phyloP scores from a whole-genome alignment of 2,797 vertebrate species.

The Podargus strigoides region DNA sequence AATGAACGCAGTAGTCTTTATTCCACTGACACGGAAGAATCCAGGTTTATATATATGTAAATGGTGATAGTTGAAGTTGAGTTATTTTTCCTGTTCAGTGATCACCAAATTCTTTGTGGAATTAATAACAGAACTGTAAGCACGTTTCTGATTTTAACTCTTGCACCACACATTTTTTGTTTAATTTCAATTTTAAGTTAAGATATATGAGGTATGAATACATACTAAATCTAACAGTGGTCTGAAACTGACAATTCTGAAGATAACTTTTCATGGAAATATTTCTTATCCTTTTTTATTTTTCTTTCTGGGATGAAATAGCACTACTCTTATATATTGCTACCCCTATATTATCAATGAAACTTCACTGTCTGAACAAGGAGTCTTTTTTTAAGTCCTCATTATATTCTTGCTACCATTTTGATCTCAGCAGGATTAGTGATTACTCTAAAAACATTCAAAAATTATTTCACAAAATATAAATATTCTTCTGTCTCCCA shows the following conservation, averaged over 20 bases:
- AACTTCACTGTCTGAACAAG: background rate
- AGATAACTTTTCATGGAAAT: background rate
- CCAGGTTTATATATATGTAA: background rate
- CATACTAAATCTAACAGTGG: background rate
- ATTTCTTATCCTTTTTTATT: background rate
- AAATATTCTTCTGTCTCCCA: background rate
- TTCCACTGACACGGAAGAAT: background rate
- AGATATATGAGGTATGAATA: background rate
- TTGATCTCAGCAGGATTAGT: background rate
- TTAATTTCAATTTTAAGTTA: background rate
- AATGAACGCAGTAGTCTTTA: background rate
- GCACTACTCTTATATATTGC: background rate
- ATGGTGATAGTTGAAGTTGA: background rate
- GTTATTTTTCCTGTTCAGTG: background rate
- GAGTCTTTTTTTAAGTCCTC: background rate
- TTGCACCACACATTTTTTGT: background rate
- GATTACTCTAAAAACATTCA: background rate
- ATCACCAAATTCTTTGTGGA: background rate
- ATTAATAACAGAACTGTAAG: background rate
- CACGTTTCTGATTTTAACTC: background rate
- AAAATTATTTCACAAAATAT: background rate
- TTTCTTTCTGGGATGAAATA: background rate
- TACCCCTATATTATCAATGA: background rate
- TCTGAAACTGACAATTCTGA: background rate
- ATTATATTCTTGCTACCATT: background rate